Evolutionary conservation across 2,888 invertebrate genomes (phyloP).

Genomic region (Platycnemis pennipes): DNA sequence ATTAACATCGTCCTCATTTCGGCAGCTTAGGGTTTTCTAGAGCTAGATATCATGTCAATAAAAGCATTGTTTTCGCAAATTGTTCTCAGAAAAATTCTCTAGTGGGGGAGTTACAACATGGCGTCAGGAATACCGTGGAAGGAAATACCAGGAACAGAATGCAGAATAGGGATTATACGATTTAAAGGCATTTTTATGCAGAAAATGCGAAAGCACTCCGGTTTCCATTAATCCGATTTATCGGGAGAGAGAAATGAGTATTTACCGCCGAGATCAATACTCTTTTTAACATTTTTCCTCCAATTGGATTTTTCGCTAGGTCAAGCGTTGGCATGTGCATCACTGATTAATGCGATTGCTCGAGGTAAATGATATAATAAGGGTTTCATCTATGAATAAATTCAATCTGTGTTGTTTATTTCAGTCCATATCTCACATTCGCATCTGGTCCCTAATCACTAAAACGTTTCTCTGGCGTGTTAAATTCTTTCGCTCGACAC

Average conservation of each 20-base stretch:
- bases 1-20: no score
- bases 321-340: background rate
- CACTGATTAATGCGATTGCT: background rate
- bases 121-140: background rate
- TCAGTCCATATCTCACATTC: background rate
- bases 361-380: background rate
- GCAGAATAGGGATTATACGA: background rate
- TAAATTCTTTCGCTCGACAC: no score
- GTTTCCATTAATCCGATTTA: conserved; percentile 4
- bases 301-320: background rate
- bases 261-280: background rate
- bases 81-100: background rate
- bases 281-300: background rate
- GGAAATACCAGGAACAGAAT: background rate
- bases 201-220: background rate
- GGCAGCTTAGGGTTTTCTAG: no score
- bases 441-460: background rate
- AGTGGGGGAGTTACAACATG: background rate
- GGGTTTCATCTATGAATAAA: background rate
- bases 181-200: background rate
- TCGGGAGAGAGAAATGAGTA: background rate
- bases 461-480: background rate
- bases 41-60: no score
- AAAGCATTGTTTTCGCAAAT: background rate
- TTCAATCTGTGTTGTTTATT: background rate